Evolutionary conservation across 2,113 vertebrate genomes (phyloP), one percentile per base, ranked within the genome.

Genomic region (Chamaea fasciata): DNA sequence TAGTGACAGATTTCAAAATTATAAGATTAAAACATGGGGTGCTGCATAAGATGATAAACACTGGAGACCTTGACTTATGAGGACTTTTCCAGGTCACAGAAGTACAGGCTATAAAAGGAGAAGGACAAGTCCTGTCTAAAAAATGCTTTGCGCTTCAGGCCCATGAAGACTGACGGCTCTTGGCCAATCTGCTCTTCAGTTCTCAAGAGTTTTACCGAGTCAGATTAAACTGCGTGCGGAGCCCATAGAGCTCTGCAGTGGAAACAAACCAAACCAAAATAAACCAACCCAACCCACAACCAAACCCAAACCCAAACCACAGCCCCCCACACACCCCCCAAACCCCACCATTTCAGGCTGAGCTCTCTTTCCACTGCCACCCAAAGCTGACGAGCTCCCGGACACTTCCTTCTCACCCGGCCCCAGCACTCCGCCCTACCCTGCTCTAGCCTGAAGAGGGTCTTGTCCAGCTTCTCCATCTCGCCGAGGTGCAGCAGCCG

Each of bases 401-500:
- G n/a, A 20, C 47, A 17, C 4, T 15, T 30, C 67, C 19, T 28
- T 26, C 33, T 17, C 42, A 12, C 13, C 11, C 11, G 11, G 46
- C 8, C 16, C 28, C 11, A 3, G 64, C 18, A 26, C 13, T 13
- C 35, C 22, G 13, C 39, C 97, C 75, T 59, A 99, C 99, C 99
- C 98, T 99, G 98, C 70, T 99, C 98, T 27, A 99, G 97, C 87
- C 98, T 97, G 97, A 99, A 99, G 59, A 99, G 98, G 41, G 98
- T 98, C 93, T 97, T 98, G 73, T 99, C 98, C 89, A 98, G 96
- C 83, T 97, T 98, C 96, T 99, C 99, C 98, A 99, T 99, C 95
- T 98, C 98, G 95, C 95, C 96, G 75, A 99, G 98, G 73, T 98
- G 90, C 95, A 98, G 94, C 69, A 98, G 96, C 78, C 98, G 94